These are phyloP conservation scores for Otus sunia DNA, from an alignment of 2,113 vertebrate genomes.

Conservation along the genomic window DNA sequence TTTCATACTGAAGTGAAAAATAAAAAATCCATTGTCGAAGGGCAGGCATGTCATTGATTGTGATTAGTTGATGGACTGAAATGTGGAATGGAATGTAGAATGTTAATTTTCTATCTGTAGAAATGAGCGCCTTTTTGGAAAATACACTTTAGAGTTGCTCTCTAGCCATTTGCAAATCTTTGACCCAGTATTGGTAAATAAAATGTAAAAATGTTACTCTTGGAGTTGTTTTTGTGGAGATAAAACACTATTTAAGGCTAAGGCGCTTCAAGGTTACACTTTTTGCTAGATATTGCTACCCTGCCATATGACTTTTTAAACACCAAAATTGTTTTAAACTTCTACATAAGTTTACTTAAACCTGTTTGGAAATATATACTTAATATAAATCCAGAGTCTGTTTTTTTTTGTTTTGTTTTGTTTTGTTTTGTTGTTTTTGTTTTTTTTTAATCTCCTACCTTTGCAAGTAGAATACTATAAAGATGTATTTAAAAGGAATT, in stretches of 20 bases:
- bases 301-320: not conserved
- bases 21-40: too few relatives aligned
- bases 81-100: not conserved
- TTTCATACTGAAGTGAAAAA: not conserved
- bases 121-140: not conserved
- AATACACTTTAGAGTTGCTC: rapidly evolving
- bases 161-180: not conserved
- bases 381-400: not conserved
- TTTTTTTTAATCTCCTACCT: not conserved
- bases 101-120: not conserved
- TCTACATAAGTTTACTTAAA: not conserved
- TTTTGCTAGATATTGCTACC: not conserved
- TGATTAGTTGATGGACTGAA: not conserved
- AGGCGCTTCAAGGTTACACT: not conserved
- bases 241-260: not conserved
- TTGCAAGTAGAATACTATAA: not conserved
- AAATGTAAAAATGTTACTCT: not conserved
- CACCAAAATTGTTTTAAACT: not conserved
- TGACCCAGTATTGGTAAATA: not conserved
- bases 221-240: not conserved
- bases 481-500: not conserved
- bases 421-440: not conserved
- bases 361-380: not conserved
- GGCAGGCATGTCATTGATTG: not conserved
- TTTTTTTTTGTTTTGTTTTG: not conserved